Conservation (phyloP, 2,888 invertebrate genomes). For the Drosophila fungiperda region DNA sequence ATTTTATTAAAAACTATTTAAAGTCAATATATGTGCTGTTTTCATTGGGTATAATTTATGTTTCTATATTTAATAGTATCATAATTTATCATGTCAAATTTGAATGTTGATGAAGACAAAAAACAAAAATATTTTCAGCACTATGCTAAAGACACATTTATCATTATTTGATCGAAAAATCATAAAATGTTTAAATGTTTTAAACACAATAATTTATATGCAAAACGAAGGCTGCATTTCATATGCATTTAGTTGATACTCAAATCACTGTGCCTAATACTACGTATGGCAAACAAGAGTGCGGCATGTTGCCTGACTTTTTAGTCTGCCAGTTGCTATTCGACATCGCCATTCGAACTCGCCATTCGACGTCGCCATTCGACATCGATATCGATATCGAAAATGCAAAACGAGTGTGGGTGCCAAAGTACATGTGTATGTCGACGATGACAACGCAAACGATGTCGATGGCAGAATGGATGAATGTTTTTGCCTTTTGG, state of each 20-base stretch:
- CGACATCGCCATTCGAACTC: conserved; percentile 18
- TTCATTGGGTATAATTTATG: not conserved
- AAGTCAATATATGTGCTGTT: not conserved
- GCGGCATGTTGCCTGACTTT: conserved; percentile 17
- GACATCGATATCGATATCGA: conserved; percentile 33
- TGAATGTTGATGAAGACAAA: not conserved
- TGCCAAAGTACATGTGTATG: conserved; percentile 75
- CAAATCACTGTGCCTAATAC: conserved; percentile 37
- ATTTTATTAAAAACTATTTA: not conserved
- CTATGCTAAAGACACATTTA: not conserved
- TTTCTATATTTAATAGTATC: not conserved
- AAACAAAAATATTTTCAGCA: not conserved
- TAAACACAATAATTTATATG: not conserved
- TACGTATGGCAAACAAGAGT: conserved; percentile 16
- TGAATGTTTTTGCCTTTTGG: conserved; percentile 55
- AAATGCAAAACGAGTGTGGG: conserved; percentile 65
- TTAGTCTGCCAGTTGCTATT: conserved; percentile 28
- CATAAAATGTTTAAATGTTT: not conserved
- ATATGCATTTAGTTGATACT: not conserved
- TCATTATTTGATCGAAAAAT: not conserved
- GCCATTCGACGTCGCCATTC: conserved; percentile 29
- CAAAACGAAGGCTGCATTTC: not conserved
- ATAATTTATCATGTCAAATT: not conserved
- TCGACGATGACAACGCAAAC: conserved; percentile 65
- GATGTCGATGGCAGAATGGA: conserved; percentile 57